Evolutionary conservation across 2,113 vertebrate genomes (phyloP).

Genomic region (Pseudolaguvia tuberculata): DNA sequence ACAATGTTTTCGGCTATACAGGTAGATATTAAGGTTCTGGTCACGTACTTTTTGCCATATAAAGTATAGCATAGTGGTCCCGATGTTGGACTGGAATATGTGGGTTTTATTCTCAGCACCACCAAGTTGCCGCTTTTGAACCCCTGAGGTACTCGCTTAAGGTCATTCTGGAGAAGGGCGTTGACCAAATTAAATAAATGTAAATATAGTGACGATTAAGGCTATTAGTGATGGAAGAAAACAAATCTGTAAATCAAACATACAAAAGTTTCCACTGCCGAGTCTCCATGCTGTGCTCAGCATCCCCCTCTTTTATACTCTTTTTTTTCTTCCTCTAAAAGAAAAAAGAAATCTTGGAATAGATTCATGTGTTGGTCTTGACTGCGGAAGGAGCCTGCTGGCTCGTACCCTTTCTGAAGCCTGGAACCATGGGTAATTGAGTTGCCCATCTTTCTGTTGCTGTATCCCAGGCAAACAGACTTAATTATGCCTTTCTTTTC

Average conservation of each 20-base stretch:
- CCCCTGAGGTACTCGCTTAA: too few species aligned
- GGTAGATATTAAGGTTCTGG: not conserved
- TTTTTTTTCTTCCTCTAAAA: not conserved
- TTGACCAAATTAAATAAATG: too few species aligned
- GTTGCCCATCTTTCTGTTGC: constrained; percentile 50
- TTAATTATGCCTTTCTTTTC: constrained; percentile 62
- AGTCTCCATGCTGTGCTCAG: constrained; percentile 2
- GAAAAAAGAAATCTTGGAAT: constrained; percentile 43
- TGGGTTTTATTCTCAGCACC: too few species aligned
- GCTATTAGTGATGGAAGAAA: not conserved
- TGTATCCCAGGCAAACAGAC: constrained; percentile 59
- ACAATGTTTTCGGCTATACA: not conserved
- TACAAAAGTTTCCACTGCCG: not conserved
- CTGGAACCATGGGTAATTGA: constrained; percentile 51
- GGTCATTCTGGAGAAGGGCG: too few species aligned
- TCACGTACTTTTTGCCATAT: not conserved
- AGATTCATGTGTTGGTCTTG: constrained; percentile 51
- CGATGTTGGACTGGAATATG: too few species aligned
- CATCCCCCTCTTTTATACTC: constrained; percentile 31
- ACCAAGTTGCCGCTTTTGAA: too few species aligned
- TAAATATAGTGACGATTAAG: too few species aligned
- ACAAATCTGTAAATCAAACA: too few species aligned
- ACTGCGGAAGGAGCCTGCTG: constrained; percentile 56
- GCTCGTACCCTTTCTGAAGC: constrained; percentile 51
- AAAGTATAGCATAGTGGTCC: not conserved